phyloP scores from a whole-genome alignment of 2,113 vertebrate species.

The Lagopus leucura region DNA sequence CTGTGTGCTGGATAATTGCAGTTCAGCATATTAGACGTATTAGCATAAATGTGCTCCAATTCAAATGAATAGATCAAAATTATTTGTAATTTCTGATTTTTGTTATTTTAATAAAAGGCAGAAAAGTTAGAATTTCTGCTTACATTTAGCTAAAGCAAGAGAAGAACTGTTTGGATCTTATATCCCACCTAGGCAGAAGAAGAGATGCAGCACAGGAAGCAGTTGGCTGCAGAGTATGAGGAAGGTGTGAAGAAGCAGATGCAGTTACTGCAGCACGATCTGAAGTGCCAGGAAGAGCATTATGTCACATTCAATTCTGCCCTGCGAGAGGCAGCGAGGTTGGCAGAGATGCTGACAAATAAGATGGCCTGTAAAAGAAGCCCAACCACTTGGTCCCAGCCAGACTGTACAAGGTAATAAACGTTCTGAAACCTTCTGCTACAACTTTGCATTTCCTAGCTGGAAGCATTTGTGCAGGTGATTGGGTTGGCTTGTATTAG shows the following conservation, averaged over 20 bases:
- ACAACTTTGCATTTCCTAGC: neutral
- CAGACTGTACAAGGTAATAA: conserved; percentile 15
- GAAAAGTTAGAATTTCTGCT: neutral
- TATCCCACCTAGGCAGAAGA: conserved; percentile 73
- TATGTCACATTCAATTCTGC: conserved; percentile 66
- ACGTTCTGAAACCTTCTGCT: neutral
- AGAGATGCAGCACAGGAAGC: conserved; percentile 76
- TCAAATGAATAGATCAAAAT: neutral
- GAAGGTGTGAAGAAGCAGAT: conserved; percentile 78
- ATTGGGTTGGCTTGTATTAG: neutral
- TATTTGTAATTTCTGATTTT: neutral
- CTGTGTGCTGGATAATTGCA: accelerated
- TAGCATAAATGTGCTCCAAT: neutral
- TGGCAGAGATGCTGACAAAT: conserved; percentile 33
- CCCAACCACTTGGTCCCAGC: neutral
- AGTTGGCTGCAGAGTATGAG: conserved; percentile 76
- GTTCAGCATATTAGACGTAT: neutral
- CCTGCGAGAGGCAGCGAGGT: conserved; percentile 34
- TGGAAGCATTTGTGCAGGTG: neutral
- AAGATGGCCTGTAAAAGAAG: neutral
- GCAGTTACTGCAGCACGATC: conserved; percentile 69
- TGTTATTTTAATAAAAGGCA: neutral
- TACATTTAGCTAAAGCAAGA: neutral
- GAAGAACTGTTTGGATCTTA: neutral
- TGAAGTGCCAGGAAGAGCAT: conserved; percentile 68